Percentiles rank a stretch among this genome's conserved stretches.
phyloP scores from a whole-genome alignment of 2,113 vertebrate genomes.

The Sula dactylatra region DNA sequence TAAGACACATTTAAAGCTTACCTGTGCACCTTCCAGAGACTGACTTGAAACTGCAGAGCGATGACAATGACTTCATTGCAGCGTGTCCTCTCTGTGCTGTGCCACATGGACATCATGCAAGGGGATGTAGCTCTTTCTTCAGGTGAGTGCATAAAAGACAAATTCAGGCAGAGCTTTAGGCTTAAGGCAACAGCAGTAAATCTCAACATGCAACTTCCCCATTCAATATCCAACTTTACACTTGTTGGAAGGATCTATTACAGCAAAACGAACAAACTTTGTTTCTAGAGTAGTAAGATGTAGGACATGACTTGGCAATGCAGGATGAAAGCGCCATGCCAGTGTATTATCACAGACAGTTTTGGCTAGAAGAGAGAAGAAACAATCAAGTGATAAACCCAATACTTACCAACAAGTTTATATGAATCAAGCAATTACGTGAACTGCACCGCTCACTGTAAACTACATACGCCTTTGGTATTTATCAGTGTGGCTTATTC shows the following conservation, averaged over 20 bases:
- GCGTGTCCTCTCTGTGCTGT: not conserved
- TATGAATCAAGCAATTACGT: not conserved
- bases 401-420: not conserved
- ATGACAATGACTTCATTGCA: not conserved
- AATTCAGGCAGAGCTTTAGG: not conserved
- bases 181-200: not conserved
- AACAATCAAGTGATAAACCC: not conserved
- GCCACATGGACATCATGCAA: not conserved
- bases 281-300: not conserved
- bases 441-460: not conserved
- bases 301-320: not conserved
- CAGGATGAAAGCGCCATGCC: not conserved
- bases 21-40: not conserved
- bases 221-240: not conserved
- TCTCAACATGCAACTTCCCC: not conserved
- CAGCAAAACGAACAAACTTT: not conserved
- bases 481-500: not conserved
- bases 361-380: not conserved
- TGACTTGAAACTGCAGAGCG: not conserved
- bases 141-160: not conserved
- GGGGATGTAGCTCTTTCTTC: not conserved
- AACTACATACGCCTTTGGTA: not conserved
- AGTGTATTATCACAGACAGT: not conserved
- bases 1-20: not conserved
- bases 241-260: not conserved